Conservation (phyloP, 2,888 invertebrate species). For the Callosobruchus maculatus region DNA sequence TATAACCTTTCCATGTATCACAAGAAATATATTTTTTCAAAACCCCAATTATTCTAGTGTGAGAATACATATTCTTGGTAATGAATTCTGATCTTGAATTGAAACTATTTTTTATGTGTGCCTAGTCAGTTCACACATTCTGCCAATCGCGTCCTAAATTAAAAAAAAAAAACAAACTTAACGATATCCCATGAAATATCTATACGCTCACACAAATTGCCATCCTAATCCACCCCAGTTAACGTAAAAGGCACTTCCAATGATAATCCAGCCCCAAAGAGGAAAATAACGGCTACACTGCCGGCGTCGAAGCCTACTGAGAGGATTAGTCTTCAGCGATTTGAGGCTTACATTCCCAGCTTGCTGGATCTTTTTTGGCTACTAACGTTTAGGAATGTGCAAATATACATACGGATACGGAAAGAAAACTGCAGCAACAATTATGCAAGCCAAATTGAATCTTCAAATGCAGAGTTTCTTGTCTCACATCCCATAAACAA, state of each 20-base stretch:
- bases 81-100: no score
- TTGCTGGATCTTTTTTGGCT: neutral
- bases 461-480: no score
- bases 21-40: no score
- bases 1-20: no score
- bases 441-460: no score
- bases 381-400: neutral
- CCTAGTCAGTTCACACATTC: no score
- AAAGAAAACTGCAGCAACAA: neutral
- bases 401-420: neutral
- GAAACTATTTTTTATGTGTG: no score
- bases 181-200: neutral
- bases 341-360: neutral
- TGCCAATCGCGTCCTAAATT: no score
- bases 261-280: neutral
- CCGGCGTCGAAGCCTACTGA: neutral
- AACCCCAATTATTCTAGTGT: no score
- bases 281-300: neutral
- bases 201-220: neutral
- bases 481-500: no score
- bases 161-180: no score
- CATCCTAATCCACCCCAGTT: neutral
- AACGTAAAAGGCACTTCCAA: neutral
- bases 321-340: neutral
- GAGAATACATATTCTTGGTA: no score